phyloP scores from a whole-genome alignment of 2,797 vertebrate species.

The Botia kubotai region DNA sequence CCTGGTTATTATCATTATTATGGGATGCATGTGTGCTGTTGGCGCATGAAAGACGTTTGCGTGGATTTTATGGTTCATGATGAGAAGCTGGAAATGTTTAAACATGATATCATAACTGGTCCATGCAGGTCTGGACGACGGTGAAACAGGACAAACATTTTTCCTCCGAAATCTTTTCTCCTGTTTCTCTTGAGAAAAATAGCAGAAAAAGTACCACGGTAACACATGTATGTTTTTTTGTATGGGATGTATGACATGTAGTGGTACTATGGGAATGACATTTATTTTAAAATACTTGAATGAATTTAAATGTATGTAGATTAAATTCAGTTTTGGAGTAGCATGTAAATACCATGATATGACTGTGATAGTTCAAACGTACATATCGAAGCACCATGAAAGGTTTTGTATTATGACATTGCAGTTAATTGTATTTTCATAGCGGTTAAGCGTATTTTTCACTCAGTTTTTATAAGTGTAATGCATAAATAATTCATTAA shows the following conservation, averaged over 20 bases:
- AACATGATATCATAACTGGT: slow-evolving; percentile 24
- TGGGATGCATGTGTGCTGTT: not conserved
- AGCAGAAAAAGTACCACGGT: not conserved
- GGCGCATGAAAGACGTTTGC: not conserved
- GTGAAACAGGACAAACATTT: slow-evolving; percentile 11
- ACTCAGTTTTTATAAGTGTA: no score
- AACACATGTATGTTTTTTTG: not conserved
- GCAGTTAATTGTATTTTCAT: no score
- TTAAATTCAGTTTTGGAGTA: no score
- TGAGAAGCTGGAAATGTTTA: slow-evolving; percentile 40
- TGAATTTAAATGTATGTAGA: no score
- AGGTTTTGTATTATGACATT: no score
- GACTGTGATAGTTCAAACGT: no score
- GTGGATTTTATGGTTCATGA: slow-evolving; percentile 19
- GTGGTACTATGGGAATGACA: no score
- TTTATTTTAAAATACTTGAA: no score
- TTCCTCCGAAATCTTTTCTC: not conserved
- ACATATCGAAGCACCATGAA: no score
- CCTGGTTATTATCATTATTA: not conserved
- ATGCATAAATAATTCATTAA: no score
- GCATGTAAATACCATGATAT: no score
- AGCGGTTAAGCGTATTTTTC: no score
- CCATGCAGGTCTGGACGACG: slow-evolving; percentile 49
- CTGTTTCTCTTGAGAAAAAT: not conserved
- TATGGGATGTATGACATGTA: not conserved